These are phyloP conservation scores for Tiliacea aurago DNA, from an alignment of 2,888 invertebrate genomes.

Conservation along the genomic window DNA sequence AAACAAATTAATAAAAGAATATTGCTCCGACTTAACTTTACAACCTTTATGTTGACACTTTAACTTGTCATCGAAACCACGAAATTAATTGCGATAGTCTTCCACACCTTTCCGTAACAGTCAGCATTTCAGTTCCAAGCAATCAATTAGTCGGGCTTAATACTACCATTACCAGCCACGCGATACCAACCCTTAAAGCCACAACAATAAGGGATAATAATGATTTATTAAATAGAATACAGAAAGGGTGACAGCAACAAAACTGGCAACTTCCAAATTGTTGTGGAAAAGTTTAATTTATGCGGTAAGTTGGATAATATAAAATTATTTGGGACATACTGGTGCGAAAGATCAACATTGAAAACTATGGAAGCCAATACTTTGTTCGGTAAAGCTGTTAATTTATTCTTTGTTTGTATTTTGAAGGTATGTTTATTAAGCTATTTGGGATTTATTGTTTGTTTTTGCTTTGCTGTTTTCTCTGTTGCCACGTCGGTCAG, in stretches of 20 bases:
- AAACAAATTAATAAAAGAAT: too few relatives aligned
- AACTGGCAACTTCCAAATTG: conserved; percentile 80
- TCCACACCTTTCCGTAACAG: conserved; percentile 33
- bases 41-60: conserved; percentile 6
- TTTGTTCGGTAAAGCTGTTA: conserved; percentile 20
- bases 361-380: conserved; percentile 44
- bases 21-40: not conserved
- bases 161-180: conserved; percentile 62
- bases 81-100: conserved; percentile 51
- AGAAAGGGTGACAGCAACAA: conserved; percentile 80
- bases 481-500: too few relatives aligned
- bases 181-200: conserved; percentile 65
- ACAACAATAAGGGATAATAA: conserved; percentile 69
- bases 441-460: conserved; percentile 6
- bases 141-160: conserved; percentile 73
- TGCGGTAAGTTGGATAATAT: conserved; percentile 78
- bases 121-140: conserved; percentile 62
- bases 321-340: conserved; percentile 76
- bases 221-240: conserved; percentile 69
- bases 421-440: conserved; percentile 20
- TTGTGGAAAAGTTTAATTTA: conserved; percentile 82
- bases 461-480: not conserved
- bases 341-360: conserved; percentile 50
- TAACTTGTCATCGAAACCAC: conserved; percentile 46
- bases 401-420: conserved; percentile 48